These are phyloP conservation scores for Clostera curtula DNA, from an alignment of 2,888 invertebrate genomes.

Conservation along the genomic window DNA sequence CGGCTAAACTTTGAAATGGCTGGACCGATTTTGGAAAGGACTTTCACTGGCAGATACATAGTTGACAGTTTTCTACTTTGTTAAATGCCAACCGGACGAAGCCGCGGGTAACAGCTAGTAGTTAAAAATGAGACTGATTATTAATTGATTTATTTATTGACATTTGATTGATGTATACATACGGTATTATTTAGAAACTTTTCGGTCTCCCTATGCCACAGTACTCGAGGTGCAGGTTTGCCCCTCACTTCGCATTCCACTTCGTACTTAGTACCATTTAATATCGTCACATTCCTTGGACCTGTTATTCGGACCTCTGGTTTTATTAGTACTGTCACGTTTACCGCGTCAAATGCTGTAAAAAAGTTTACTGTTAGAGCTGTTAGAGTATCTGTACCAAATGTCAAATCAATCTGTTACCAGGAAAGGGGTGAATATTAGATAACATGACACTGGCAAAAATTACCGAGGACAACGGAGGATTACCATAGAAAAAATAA, in stretches of 20 bases:
- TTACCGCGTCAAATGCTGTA: slow-evolving; percentile 43
- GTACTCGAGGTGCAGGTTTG: slow-evolving; percentile 40
- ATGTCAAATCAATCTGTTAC: too few relatives aligned
- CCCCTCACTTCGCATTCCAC: slow-evolving; percentile 39
- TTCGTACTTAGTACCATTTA: slow-evolving; percentile 34
- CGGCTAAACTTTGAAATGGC: too few relatives aligned
- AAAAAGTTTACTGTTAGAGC: slow-evolving; percentile 9
- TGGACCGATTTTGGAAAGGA: too few relatives aligned
- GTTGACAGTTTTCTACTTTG: too few relatives aligned
- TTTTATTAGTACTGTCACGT: slow-evolving; percentile 35
- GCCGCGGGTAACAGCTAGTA: too few relatives aligned
- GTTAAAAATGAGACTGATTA: neutral
- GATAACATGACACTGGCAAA: neutral
- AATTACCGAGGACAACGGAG: too few relatives aligned
- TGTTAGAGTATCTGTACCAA: too few relatives aligned
- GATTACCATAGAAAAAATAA: neutral
- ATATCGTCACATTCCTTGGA: slow-evolving; percentile 35
- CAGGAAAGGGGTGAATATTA: too few relatives aligned
- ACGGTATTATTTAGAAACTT: slow-evolving; percentile 42
- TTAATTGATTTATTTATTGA: neutral
- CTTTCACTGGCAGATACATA: too few relatives aligned
- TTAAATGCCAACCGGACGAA: too few relatives aligned
- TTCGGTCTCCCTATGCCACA: slow-evolving; percentile 54
- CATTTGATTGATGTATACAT: slow-evolving; percentile 22
- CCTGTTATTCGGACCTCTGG: slow-evolving; percentile 43